These are phyloP conservation scores for Drosophila niveifrons DNA, from an alignment of 2,888 invertebrate genomes.

Conservation along the genomic window DNA sequence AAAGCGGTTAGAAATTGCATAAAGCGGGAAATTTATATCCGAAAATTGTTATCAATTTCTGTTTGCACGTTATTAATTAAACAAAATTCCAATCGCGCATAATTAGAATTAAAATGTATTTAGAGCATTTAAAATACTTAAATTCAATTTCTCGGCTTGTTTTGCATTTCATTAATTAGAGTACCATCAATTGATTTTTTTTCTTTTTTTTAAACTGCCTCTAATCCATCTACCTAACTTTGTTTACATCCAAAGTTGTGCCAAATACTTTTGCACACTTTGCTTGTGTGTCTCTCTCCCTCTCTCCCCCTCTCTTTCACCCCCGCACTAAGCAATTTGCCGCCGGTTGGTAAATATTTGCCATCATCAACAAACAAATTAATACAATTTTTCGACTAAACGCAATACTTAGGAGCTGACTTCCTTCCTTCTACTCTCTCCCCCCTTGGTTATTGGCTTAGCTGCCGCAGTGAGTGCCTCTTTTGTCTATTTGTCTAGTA, in stretches of 20 bases:
- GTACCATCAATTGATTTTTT: slow-evolving; percentile 29
- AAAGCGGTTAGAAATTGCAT: neutral
- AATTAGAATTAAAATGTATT: neutral
- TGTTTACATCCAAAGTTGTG: slow-evolving; percentile 24
- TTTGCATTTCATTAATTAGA: slow-evolving; percentile 6
- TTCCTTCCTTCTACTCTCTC: too few relatives aligned
- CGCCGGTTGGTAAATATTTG: slow-evolving; percentile 48
- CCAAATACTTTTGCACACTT: slow-evolving; percentile 29
- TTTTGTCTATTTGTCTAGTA: slow-evolving; percentile 75
- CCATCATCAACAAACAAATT: slow-evolving; percentile 60
- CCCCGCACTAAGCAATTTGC: slow-evolving; percentile 5
- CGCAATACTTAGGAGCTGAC: slow-evolving; percentile 25
- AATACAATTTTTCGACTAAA: slow-evolving; percentile 50
- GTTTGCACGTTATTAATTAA: neutral
- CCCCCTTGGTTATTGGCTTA: neutral
- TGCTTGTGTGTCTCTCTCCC: neutral
- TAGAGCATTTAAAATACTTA: neutral
- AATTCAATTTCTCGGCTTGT: slow-evolving; percentile 2
- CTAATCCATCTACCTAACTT: slow-evolving; percentile 25
- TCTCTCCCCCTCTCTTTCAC: neutral
- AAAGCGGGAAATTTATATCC: neutral
- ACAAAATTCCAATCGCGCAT: neutral
- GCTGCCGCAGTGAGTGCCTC: slow-evolving; percentile 31
- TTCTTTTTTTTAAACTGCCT: slow-evolving; percentile 8
- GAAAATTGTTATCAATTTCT: neutral